phyloP scores from a whole-genome alignment of 2,113 vertebrate genomes.

The Rallus limicola region DNA sequence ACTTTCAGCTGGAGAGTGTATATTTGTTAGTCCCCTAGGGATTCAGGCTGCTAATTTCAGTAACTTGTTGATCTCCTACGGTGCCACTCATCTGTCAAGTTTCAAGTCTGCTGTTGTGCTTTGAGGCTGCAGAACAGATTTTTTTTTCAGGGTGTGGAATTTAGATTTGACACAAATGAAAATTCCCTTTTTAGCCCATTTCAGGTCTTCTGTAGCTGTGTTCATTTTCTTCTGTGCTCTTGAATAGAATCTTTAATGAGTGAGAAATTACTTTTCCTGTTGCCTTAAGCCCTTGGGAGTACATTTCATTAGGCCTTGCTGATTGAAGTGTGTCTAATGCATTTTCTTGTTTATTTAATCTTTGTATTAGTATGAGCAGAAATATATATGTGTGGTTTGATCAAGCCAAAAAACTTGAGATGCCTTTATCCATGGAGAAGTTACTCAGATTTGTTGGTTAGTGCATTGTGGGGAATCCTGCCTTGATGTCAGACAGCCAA shows the following conservation, averaged over 20 bases:
- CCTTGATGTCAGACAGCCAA: not conserved
- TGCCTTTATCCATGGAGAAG: not conserved
- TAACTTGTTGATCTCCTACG: not conserved
- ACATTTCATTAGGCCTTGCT: not conserved
- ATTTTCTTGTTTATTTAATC: constrained; percentile 3
- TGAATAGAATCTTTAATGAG: not conserved
- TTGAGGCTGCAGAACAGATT: not conserved
- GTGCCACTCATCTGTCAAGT: not conserved
- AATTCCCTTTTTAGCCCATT: not conserved
- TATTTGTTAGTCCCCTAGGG: not conserved
- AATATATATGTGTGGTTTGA: not conserved
- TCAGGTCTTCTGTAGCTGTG: not conserved
- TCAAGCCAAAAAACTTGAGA: not conserved
- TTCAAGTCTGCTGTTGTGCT: not conserved
- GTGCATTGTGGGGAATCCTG: not conserved
- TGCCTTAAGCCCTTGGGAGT: not conserved
- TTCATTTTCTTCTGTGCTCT: not conserved
- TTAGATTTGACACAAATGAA: not conserved
- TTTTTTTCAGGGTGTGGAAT: not conserved
- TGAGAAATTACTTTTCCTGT: not conserved
- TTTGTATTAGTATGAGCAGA: not conserved
- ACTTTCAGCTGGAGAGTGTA: not conserved
- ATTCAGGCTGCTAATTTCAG: not conserved
- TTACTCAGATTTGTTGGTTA: accelerated
- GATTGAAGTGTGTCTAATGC: not conserved